These are phyloP conservation scores for Sebastes kiyomatsui DNA, from an alignment of 2,797 vertebrate species.

Conservation along the genomic window DNA sequence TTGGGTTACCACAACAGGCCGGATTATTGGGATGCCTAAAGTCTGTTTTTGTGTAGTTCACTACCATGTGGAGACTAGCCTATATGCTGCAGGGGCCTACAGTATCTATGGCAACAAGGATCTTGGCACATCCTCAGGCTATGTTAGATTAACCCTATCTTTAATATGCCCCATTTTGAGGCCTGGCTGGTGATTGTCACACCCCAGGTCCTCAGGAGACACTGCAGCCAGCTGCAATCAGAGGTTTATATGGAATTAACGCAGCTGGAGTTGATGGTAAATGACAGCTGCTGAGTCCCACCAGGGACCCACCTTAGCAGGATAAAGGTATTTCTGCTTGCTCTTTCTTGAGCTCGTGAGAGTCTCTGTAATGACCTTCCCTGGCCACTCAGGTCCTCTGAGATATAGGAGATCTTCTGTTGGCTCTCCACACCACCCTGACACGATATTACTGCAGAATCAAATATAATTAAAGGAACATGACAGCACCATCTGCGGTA, in stretches of 20 bases:
- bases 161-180: conserved; percentile 56
- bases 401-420: conserved; percentile 49
- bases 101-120: conserved; percentile 53
- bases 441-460: conserved; percentile 65
- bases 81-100: conserved; percentile 20
- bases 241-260: conserved; percentile 74
- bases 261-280: conserved; percentile 69
- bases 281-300: conserved; percentile 74
- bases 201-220: conserved; percentile 53
- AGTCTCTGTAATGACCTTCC: conserved; percentile 71
- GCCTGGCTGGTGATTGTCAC: conserved; percentile 63
- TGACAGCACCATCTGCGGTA: conserved; percentile 50
- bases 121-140: conserved; percentile 35
- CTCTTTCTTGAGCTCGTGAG: conserved; percentile 39
- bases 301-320: conserved; percentile 62
- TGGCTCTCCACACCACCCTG: conserved; percentile 47
- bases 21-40: conserved; percentile 21
- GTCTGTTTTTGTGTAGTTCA: conserved; percentile 19
- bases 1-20: background rate
- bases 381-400: conserved; percentile 57
- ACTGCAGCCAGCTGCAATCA: conserved; percentile 46
- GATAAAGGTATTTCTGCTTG: conserved; percentile 63
- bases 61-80: conserved; percentile 3
- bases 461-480: conserved; percentile 68
- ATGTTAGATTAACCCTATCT: conserved; percentile 61